Evolutionary conservation across 2,113 vertebrate genomes (phyloP), one percentile per base, ranked within the genome.

Genomic region (Melanerpes aurifrons): DNA sequence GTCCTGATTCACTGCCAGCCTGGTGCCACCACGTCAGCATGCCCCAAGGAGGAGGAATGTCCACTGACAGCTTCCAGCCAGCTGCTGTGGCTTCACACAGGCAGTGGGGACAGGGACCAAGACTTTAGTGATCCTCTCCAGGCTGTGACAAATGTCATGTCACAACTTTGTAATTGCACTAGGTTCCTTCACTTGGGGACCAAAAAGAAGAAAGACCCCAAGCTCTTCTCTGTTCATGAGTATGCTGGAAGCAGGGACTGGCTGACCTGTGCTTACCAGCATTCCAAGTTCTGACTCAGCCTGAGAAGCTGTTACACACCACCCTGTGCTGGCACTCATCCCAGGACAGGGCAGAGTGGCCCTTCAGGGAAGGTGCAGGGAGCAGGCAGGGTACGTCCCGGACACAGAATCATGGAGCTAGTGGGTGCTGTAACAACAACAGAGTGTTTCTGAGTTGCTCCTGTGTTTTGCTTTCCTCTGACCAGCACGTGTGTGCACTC

Each of bases 401-500:
- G 37, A 8, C 14, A 16, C 1, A 11, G 64, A 32, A 67, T 62
- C 47, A 56, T 35, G 0, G 0, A 5, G 26, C 7, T 35, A 16
- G 28, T 87, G 8, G 10, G 10, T 35, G 43, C 62, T 67, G 40
- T 50, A 15, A 66, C 71, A 84, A n/a, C n/a, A 62, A 3, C 3
- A 0, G 0, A 69, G 63, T 0, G 0, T 75, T 83, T 84, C 58
- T 71, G 58, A 71, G 59, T 64, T 82, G 67, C 29, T 91, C 50
- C 62, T 0, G 0, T 22, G 12, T 29, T 74, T 47, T 75, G 8
- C 53, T 71, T 57, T 72, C 58, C 37, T 62, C 43, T 0, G 2
- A n/a, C 15, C 77, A 61, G 15, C 31, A 50, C 28, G 22, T 17
- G 9, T 54, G 28, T 66, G 45, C 75, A 28, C 28, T 92, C 11